Conservation (phyloP, 2,113 vertebrate species). For the Prietella phreatophila region DNA sequence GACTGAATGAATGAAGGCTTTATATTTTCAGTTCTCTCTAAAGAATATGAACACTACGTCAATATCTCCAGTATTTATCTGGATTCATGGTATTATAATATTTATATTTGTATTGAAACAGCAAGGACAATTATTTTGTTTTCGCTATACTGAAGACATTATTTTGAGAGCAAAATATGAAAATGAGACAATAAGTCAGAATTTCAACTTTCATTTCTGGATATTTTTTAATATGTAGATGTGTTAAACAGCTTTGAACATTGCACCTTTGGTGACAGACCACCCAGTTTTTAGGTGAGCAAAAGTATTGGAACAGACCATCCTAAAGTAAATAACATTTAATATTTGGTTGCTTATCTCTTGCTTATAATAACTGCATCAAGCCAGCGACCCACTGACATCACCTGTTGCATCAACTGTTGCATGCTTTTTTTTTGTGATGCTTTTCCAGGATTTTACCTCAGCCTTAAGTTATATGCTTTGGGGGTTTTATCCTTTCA, state of each 20-base stretch:
- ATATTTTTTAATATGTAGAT: background rate
- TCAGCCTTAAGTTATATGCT: background rate
- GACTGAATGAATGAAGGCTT: constrained; percentile 41
- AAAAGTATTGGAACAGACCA: background rate
- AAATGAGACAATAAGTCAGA: background rate
- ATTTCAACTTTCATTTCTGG: background rate
- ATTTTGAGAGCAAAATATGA: background rate
- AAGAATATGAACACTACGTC: background rate
- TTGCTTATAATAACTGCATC: background rate
- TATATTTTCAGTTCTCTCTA: background rate
- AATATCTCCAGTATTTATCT: background rate
- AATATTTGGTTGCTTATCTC: background rate
- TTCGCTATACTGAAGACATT: background rate
- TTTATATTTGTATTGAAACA: background rate
- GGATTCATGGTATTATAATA: background rate
- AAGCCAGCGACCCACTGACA: background rate
- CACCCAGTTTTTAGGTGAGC: background rate
- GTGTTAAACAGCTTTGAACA: background rate
- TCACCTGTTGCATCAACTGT: background rate
- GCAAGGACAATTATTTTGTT: background rate
- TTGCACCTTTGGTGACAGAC: background rate
- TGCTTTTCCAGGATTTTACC: background rate
- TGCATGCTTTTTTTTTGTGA: background rate
- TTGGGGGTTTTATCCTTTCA: background rate
- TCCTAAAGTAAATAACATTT: background rate